Base-by-base conservation (phyloP, 2,888 invertebrate genomes). In the Drosophila meridiana region DNA sequence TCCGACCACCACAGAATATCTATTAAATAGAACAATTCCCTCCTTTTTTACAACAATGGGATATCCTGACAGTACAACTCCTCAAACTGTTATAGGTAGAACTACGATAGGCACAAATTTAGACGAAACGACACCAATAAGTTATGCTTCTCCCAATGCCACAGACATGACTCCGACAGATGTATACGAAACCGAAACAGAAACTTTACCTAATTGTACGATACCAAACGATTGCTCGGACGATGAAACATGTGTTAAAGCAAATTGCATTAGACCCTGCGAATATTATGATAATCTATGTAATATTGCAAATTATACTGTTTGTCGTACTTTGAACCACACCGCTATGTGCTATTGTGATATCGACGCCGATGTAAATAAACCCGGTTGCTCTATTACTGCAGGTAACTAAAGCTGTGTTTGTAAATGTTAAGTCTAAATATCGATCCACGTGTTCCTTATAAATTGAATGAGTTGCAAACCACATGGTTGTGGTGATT, bases 261-360 rank as follows among this genome's bases (percentile, higher is more conserved):
- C 93, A 73, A 87, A 89, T 40, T 95, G 95, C 90, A 86, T 92
- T 67, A 93, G 94, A 91, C 95, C 94, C 63, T 95, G 95, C 86
- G 91, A 92, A 64, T 87, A 92, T 82, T 94, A 93, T 79, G 47
- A 71, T 50, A 76, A 73, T 36, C 71, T 90, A 47, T 92, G 93
- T 72, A 69, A 74, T 61, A 91, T 92, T 78, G 93, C 93, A 73
- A 89, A 88, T 73, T 92, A 92, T 85, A 90, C 93, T 73, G 84
- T 91, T 76, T 95, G 95, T 92, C 92, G 93, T 79, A 94, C 94
- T 68, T 90, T 93, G 76, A 93, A 93, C 85, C 94, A 95, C 91
- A 93, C 93, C 88, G 93, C 94, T 81, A 93, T 94, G 93, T 95
- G 95, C 93, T 94, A 94, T 93, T 95, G 95, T 92, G 91, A 91